Base-by-base conservation (phyloP, 2,797 vertebrate species). In the Anguilla megastoma region DNA sequence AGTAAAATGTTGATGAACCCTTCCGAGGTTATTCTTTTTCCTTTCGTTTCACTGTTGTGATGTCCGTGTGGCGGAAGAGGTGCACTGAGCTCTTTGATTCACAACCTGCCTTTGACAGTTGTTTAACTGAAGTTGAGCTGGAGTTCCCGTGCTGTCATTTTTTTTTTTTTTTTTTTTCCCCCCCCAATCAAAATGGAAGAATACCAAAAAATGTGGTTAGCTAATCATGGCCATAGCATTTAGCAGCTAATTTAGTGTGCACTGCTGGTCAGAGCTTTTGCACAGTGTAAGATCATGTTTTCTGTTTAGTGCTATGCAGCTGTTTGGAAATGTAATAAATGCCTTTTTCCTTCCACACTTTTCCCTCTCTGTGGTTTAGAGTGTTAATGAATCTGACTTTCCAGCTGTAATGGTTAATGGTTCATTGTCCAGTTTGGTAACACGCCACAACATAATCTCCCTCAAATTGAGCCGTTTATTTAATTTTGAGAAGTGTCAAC, bases 241-340 rank as follows among this genome's bases (percentile, higher is more conserved):
- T 71, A 52, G 82, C 84, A 5, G n/a, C 69, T 21, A 45, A 30
- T 88, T 60, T n/a, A 30, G 2, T 33, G 52, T 58, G 84, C 84
- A 86, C 85, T 88, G 33, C 85, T 66, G 71, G 85, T 45, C 83
- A 74, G 56, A 60, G 86, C 79, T 82, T 21, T 82, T 82, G 79
- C 5, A 48, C 41, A 10, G 5, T 82, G 18, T 1, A 48, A 50
- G 79, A 21, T n/a, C 1, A 7, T n/a, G 86, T 82, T 87, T 50
- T 27, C 24, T 36, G 69, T 86, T 41, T 69, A 21, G n/a, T 80
- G 33, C 74, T 86, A 69, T 66, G 52, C 33, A 71, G 30, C 24
- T 84, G 27, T 85, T 85, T 36, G 18, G 41, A 18, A 82, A 82
- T 30, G 18, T 41, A 79, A 79, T 82, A 82, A 82, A 82, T 82